A percentile compares a stretch with the other conserved stretches of the same genome.
Evolutionary conservation across 2,888 invertebrate genomes (phyloP).

Genomic region (Arge pagana): DNA sequence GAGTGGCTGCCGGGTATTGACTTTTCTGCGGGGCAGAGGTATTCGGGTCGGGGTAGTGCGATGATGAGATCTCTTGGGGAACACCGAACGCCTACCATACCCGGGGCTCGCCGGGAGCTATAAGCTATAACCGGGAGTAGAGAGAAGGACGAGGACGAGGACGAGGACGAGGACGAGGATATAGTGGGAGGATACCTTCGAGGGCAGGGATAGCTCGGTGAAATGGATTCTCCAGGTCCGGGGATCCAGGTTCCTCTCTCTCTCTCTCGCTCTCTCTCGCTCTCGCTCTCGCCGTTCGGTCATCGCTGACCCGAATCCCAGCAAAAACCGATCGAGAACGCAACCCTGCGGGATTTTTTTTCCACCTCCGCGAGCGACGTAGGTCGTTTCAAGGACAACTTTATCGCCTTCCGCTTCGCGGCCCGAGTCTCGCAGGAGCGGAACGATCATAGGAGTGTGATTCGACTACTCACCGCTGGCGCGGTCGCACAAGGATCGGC

Average conservation of each 20-base stretch:
- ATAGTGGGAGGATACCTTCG: constrained; percentile 3
- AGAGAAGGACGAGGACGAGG: background rate
- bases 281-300: constrained; percentile 8
- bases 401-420: no score
- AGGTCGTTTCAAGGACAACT: no score
- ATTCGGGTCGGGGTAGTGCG: constrained; percentile 30
- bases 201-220: constrained; percentile 8
- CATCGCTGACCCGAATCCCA: constrained; percentile 16
- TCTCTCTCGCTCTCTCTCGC: no score
- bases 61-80: constrained; percentile 44
- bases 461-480: no score
- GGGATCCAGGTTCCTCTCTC: constrained; percentile 18
- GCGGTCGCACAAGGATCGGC: no score
- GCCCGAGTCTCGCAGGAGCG: no score
- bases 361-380: no score
- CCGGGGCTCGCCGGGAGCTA: background rate
- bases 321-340: constrained; percentile 5
- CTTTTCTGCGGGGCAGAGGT: constrained; percentile 18
- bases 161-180: background rate
- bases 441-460: no score
- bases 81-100: constrained; percentile 24
- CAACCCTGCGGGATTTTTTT: no score
- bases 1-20: constrained; percentile 17
- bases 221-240: constrained; percentile 10
- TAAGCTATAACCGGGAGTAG: background rate